phyloP scores from a whole-genome alignment of 1,140 invertebrate genomes.

The Neuroterus valhalla region DNA sequence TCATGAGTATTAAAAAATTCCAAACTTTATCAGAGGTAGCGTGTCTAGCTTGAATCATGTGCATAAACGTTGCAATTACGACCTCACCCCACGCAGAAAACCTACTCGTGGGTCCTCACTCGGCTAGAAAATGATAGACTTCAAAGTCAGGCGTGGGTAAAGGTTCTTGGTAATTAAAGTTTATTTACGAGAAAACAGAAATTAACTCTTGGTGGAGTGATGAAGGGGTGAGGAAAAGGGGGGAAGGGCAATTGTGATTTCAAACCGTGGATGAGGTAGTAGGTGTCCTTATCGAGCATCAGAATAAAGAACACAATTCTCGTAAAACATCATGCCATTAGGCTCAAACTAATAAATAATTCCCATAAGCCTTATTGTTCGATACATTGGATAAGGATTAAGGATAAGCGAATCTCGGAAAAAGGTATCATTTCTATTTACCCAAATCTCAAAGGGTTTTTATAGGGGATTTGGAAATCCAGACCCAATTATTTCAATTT shows the following conservation, averaged over 20 bases:
- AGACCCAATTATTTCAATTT: too few relatives aligned
- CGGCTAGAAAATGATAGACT: slow-evolving; percentile 42
- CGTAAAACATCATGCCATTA: not conserved
- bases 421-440: too few relatives aligned
- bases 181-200: slow-evolving; percentile 39
- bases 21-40: slow-evolving; percentile 7
- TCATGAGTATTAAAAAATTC: not conserved
- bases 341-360: not conserved
- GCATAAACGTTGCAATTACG: slow-evolving; percentile 44
- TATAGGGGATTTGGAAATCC: too few relatives aligned
- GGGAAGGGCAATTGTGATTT: not conserved
- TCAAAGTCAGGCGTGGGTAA: slow-evolving; percentile 29
- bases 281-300: not conserved
- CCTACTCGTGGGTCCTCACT: slow-evolving; percentile 41
- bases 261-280: not conserved
- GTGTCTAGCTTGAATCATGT: slow-evolving; percentile 20
- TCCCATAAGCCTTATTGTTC: not conserved
- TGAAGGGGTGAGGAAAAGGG: not conserved
- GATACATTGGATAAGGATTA: not conserved
- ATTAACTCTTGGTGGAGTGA: not conserved
- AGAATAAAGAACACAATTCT: not conserved
- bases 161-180: slow-evolving; percentile 48
- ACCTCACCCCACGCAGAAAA: slow-evolving; percentile 32
- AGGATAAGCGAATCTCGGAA: not conserved
- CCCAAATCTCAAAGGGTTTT: too few relatives aligned